These are phyloP conservation scores for Delphinus delphis DNA, from an alignment of 2,113 vertebrate genomes.

Conservation along the genomic window DNA sequence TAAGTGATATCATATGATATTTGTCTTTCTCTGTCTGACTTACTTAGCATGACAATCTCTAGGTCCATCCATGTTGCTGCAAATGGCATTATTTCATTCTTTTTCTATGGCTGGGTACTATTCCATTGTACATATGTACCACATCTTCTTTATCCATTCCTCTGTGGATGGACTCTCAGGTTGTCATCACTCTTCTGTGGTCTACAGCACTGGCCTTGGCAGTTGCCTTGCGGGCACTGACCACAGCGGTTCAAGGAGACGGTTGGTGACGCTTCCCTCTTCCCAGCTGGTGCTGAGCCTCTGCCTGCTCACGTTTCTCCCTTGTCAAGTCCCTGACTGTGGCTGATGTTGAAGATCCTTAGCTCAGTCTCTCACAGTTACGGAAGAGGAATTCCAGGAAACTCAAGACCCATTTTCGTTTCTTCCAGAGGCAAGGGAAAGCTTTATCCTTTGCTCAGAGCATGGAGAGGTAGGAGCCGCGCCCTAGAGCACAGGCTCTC, in stretches of 20 bases:
- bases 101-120: background rate
- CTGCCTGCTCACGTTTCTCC: background rate
- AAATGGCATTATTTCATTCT: background rate
- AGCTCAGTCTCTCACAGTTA: background rate
- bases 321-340: accelerated
- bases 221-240: background rate
- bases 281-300: background rate
- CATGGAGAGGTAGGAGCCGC: background rate
- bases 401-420: background rate
- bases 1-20: background rate
- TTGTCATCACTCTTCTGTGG: background rate
- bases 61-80: background rate
- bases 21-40: background rate
- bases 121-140: background rate
- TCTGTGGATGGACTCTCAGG: background rate
- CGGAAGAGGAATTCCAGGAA: background rate
- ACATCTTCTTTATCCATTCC: background rate
- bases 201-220: background rate
- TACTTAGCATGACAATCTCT: background rate
- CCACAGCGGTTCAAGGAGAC: accelerated
- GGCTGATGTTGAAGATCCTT: background rate
- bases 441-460: accelerated
- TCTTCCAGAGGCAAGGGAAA: background rate
- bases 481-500: accelerated
- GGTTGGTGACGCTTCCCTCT: no score